These are phyloP conservation scores for Apostichopus californicus DNA, from an alignment of 35 echinoderm and acorn worm species.

Conservation along the genomic window DNA sequence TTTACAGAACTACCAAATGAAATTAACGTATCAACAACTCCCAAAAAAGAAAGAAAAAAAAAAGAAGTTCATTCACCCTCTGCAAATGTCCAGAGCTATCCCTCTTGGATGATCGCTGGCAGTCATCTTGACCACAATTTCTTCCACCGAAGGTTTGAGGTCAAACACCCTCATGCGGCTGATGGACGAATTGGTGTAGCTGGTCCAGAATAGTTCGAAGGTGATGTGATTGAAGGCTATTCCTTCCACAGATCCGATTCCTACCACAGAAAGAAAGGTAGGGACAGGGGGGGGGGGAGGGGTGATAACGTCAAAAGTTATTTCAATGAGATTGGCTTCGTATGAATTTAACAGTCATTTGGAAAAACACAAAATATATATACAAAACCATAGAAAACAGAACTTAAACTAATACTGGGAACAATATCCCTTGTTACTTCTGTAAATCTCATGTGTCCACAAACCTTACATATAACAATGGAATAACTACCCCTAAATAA, in stretches of 20 bases:
- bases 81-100: slow-evolving; percentile 77
- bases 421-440: no score
- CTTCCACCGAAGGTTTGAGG: background rate
- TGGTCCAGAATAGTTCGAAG: slow-evolving; percentile 85
- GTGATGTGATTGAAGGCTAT: slow-evolving; percentile 78
- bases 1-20: background rate
- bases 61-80: slow-evolving; percentile 31
- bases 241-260: slow-evolving; percentile 89
- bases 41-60: background rate
- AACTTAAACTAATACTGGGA: no score
- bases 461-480: no score
- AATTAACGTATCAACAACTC: background rate
- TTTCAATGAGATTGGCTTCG: no score
- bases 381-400: no score
- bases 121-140: slow-evolving; percentile 76
- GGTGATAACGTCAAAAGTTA: no score
- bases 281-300: no score
- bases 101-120: slow-evolving; percentile 80
- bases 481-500: no score
- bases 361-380: no score
- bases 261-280: slow-evolving; percentile 21
- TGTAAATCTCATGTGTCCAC: no score
- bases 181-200: slow-evolving; percentile 95
- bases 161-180: slow-evolving; percentile 51
- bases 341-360: no score